Evolutionary conservation across 2,888 invertebrate genomes (phyloP), one percentile per base, ranked within the genome.

Genomic region (Metopia argyrocephala): DNA sequence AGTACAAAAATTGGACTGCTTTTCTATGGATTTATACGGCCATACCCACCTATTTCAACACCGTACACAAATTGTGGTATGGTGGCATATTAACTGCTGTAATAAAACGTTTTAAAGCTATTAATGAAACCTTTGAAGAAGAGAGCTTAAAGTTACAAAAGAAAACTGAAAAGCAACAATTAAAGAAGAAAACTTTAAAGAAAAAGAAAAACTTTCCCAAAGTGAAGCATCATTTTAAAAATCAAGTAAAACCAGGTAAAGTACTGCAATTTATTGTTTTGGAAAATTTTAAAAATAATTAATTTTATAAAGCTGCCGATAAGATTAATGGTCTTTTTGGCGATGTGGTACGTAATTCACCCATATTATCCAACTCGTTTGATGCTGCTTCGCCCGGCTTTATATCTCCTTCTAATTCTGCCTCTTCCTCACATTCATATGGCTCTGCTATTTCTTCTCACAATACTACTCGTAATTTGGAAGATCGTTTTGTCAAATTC

Each of bases 51-150:
- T 85, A 88, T 15, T 84, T 88, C 1, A 90, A 89, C 79, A 86
- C 87, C 0, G 75, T 90, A 27, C 89, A 90, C 65, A 90, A 90
- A 79, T 87, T 90, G 62, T 91, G 90, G 90, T 90, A 90, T 83
- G 85, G 87, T 0, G 86, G 87, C 0, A 86, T 90, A 2, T 69
- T 91, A 0, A 86, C 84, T 28, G 88, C 87, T 0, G 79, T 91
- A 5, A 87, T 87, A 25, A 86, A 87, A 76, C 87, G 90, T 18
- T 90, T 91, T 23, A 83, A 85, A 21, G 88, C 87, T 5, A 79
- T 85, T 7, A 85, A 85, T 48, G 18, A 12, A 1, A 70, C 75
- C n/a, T 69, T 88, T 62, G 85, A 86, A 27, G 12, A 83, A 84
- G 79, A 89, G 7, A 87, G 88, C 2, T 71, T 83, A 21, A 84